phyloP scores from a whole-genome alignment of 1,140 invertebrate genomes.

The Euura lappo region DNA sequence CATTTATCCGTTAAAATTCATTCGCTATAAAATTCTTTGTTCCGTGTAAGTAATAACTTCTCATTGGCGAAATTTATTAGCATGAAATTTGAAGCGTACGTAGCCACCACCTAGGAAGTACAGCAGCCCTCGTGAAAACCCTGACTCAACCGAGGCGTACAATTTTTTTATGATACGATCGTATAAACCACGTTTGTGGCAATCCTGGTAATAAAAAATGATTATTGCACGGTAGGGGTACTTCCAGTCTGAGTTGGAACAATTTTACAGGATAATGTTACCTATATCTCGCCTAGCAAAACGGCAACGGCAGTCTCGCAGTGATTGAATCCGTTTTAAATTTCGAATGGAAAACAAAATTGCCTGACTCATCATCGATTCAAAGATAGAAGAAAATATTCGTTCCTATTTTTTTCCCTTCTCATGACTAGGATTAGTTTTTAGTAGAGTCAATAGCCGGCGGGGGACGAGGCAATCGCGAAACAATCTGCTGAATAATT shows the following conservation, averaged over 20 bases:
- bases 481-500: conserved; percentile 2
- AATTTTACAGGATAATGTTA: not conserved
- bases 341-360: too few relatives aligned
- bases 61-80: conserved; percentile 3
- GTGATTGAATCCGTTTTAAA: not conserved
- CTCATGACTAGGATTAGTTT: not conserved
- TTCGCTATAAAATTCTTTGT: not conserved
- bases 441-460: not conserved
- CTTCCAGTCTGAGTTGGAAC: not conserved
- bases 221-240: not conserved
- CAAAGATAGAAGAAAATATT: too few relatives aligned
- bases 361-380: too few relatives aligned
- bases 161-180: conserved; percentile 2
- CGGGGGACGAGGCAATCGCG: not conserved
- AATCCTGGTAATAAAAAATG: not conserved
- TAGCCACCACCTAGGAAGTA: not conserved
- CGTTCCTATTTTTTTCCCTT: not conserved
- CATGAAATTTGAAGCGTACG: not conserved
- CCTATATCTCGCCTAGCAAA: not conserved
- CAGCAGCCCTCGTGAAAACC: not conserved
- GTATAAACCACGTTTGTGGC: conserved; percentile 1
- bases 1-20: not conserved
- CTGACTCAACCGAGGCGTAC: not conserved
- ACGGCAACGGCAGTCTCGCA: not conserved
- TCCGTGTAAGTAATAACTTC: conserved; percentile 4